Evolutionary conservation across 1,140 invertebrate genomes (phyloP), one percentile per base, ranked within the genome.

Genomic region (Drosophila equinoxialis): DNA sequence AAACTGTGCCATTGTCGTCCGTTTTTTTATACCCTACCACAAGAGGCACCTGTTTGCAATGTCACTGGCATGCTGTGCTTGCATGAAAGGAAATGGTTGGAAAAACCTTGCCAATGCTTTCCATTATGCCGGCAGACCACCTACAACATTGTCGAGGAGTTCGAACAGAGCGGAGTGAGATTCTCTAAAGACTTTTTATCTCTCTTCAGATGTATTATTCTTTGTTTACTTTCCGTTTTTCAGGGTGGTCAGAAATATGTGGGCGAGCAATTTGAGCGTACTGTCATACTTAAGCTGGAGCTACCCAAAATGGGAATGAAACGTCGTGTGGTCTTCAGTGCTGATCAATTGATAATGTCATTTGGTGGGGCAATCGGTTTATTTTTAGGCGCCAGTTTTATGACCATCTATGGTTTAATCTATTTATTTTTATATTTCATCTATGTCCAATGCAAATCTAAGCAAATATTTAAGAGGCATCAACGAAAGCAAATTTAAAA

Each of bases 311-410:
- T 91, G 76, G 87, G 79, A 20, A 86, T 91, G 55, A 90, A 85
- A 48, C 81, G 90, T 2, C 74, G 87, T 17, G 90, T 91, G 10
- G 87, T 91, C 4, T 91, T 91, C 33, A 91, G 90, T 55, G 73
- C 76, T 8, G 90, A 91, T 76, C 90, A 91, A 65, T 57, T 91
- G 61, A 77, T 91, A 23, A 80, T 91, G 75, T 91, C 90, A 1
- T 81, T 91, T 55, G 90, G 90, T 14, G 90, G 90, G 10, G 90
- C 90, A 7, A 89, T 90, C 63, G 81, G 89, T 23, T 72, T 91
- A 7, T 91, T 91, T 76, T 71, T 91, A 6, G 90, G 90, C 39
- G 91, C 90, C 55, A 91, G 90, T 65, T 91, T 91, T 69, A 89
- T 91, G 75, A 91, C 81, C 58, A 58, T 85, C 23, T 82, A 84